Evolutionary conservation across 2,113 vertebrate species (phyloP).

Genomic region (Pavo muticus): DNA sequence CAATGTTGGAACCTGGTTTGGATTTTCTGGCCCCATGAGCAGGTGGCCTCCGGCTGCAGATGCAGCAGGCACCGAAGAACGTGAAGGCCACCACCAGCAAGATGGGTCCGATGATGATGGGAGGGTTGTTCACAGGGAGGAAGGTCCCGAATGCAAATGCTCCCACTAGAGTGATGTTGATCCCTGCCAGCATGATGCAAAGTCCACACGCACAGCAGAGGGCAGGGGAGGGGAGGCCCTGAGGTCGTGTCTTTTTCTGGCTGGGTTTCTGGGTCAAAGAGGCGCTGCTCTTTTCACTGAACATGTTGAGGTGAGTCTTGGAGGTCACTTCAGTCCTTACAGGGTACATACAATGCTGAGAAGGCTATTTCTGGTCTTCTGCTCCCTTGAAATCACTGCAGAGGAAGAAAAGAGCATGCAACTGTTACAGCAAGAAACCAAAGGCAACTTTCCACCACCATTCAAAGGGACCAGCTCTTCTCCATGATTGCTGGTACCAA

Average conservation of each 20-base stretch:
- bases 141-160: slow-evolving; percentile 90
- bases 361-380: not conserved
- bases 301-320: slow-evolving; percentile 60
- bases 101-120: slow-evolving; percentile 91
- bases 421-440: not conserved
- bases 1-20: slow-evolving; percentile 77
- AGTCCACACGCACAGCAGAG: slow-evolving; percentile 95
- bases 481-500: rapidly evolving
- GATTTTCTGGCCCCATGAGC: slow-evolving; percentile 65
- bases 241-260: slow-evolving; percentile 76
- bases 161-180: slow-evolving; percentile 96
- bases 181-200: slow-evolving; percentile 93
- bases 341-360: not conserved
- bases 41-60: slow-evolving; percentile 83
- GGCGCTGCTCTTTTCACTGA: slow-evolving; percentile 77
- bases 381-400: slow-evolving; percentile 16
- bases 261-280: slow-evolving; percentile 74
- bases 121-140: slow-evolving; percentile 85
- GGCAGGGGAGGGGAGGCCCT: slow-evolving; percentile 87
- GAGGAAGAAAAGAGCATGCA: not conserved
- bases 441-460: not conserved
- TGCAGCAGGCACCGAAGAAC: slow-evolving; percentile 90
- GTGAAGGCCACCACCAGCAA: slow-evolving; percentile 87
- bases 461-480: not conserved
- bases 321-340: not conserved